Base-by-base conservation (phyloP, 2,888 invertebrate species). In the Aleiodes testaceus region DNA sequence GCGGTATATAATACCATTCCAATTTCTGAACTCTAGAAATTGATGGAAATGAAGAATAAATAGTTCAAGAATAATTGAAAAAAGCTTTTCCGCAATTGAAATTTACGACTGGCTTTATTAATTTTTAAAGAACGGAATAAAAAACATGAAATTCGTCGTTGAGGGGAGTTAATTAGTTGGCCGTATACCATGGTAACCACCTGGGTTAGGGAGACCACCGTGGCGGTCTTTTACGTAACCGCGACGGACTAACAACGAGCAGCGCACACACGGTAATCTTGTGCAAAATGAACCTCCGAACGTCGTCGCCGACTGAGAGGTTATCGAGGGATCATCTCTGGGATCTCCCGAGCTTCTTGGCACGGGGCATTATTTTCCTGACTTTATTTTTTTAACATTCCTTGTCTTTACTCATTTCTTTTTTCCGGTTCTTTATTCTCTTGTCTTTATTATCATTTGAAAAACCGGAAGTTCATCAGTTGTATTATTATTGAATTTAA, bases 101-200 rank as follows among this genome's bases (percentile, higher is more conserved):
- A 14, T n/a, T 16, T n/a, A 14, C 55, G n/a, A 11, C 50, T 11
- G 26, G 77, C 76, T 77, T 80, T 80, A 78, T 80, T 79, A 79
- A 78, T 79, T 78, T 77, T 66, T 73, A 76, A 77, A 77, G 76
- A 81, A 80, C 77, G 76, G 70, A 74, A 71, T 74, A 50, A 76
- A 76, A 42, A 67, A 77, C 73, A 78, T 26, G 76, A 76, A 75
- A 74, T 74, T 79, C 77, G 69, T 74, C 77, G 77, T 76, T 75
- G 76, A 78, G 66, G 77, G 76, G 79, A 79, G 78, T 78, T 79
- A 81, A 81, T 79, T 78, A 79, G 80, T 78, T 77, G 72, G 74
- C 75, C 72, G 72, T 69, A 64, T 61, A 50, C 61, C 59, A 26
- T 11, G 26, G 68, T 76, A 72, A 70, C 77, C 79, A 79, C 78